A percentile compares a stretch with the other conserved stretches of the same genome.
Conservation (phyloP, 2,113 vertebrate genomes). For the Corydoras sp. region DNA sequence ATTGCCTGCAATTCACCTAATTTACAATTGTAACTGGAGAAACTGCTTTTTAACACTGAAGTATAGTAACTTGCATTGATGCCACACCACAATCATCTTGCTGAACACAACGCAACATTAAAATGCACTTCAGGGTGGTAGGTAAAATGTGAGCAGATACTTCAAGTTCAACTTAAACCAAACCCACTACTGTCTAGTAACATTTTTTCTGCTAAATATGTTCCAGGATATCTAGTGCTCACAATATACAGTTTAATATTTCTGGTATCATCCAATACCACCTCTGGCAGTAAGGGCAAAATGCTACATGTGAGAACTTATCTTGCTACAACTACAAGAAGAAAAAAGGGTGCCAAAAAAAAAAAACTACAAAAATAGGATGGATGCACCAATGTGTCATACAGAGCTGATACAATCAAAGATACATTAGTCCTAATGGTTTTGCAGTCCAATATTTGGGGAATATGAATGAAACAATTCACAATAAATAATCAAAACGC, state of each 20-base stretch:
- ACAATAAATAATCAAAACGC: constrained; percentile 99
- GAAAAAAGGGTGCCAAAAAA: constrained; percentile 6
- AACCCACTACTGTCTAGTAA: constrained; percentile 19
- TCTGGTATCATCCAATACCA: constrained; percentile 13
- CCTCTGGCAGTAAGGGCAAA: constrained; percentile 20
- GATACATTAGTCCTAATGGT: constrained; percentile 70
- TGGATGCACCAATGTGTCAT: constrained; percentile 21
- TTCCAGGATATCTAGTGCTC: constrained; percentile 32
- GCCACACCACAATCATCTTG: constrained; percentile 32
- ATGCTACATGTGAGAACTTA: constrained; percentile 29
- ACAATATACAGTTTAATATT: constrained; percentile 28
- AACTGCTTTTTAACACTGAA: constrained; percentile 46
- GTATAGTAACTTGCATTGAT: constrained; percentile 42
- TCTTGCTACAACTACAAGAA: constrained; percentile 15
- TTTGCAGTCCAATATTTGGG: constrained; percentile 89
- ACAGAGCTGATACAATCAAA: constrained; percentile 46
- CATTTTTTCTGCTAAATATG: constrained; percentile 5
- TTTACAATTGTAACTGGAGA: constrained; percentile 30
- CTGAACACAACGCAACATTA: constrained; percentile 37
- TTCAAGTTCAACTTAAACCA: constrained; percentile 29
- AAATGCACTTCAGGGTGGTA: constrained; percentile 45
- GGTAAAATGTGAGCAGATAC: constrained; percentile 18
- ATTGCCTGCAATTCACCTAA: constrained; percentile 56
- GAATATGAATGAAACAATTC: constrained; percentile 67
- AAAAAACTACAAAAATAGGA: constrained; percentile 54